Percentiles rank a stretch among this genome's conserved stretches.
These are phyloP conservation scores for Lithosia quadra DNA, from an alignment of 2,888 invertebrate species.

Conservation along the genomic window DNA sequence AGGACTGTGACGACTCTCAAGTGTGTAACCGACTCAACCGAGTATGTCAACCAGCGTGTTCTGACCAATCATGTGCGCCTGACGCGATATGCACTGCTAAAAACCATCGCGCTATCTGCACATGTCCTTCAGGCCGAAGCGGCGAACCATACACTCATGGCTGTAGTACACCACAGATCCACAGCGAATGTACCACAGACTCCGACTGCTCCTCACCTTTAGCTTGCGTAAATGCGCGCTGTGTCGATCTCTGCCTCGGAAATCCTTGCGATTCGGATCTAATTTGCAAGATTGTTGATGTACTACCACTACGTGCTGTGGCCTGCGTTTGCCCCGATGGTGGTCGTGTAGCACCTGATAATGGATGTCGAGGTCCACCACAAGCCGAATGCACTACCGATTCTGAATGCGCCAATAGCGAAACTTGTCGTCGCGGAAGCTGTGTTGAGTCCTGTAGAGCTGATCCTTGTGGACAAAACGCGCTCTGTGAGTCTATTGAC, in stretches of 20 bases:
- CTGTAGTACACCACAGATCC: slow-evolving; percentile 67
- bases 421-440: slow-evolving; percentile 91
- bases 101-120: slow-evolving; percentile 92
- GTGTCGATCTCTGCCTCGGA: slow-evolving; percentile 92
- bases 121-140: slow-evolving; percentile 90
- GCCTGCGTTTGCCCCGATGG: slow-evolving; percentile 95
- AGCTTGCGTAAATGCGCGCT: slow-evolving; percentile 92
- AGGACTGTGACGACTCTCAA: slow-evolving; percentile 95
- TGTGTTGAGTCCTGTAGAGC: slow-evolving; percentile 93
- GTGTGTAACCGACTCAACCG: slow-evolving; percentile 94
- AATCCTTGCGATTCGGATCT: slow-evolving; percentile 93
- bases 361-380: slow-evolving; percentile 89
- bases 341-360: slow-evolving; percentile 91
- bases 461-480: slow-evolving; percentile 93
- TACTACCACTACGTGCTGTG: slow-evolving; percentile 93
- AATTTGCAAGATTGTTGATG: slow-evolving; percentile 92
- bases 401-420: slow-evolving; percentile 91
- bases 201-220: slow-evolving; percentile 91
- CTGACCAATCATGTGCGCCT: slow-evolving; percentile 92
- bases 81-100: slow-evolving; percentile 92
- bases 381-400: slow-evolving; percentile 90
- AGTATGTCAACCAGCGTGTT: slow-evolving; percentile 93
- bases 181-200: slow-evolving; percentile 91
- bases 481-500: slow-evolving; percentile 91
- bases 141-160: slow-evolving; percentile 92